Evolutionary conservation across 2,888 invertebrate species (phyloP).

Genomic region (Tenthredo distinguenda): DNA sequence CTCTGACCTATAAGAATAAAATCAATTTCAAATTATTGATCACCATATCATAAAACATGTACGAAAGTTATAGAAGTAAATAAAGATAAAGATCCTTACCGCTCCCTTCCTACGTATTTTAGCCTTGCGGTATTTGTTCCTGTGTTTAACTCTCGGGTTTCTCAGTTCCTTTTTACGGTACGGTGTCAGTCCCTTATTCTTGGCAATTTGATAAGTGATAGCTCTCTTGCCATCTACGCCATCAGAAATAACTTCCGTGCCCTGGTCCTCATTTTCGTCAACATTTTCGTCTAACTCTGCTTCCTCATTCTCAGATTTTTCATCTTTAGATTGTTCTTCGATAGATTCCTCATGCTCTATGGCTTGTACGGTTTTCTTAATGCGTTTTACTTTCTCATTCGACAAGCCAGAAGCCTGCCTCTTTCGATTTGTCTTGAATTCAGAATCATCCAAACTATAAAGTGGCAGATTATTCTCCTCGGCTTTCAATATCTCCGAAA

Average conservation of each 20-base stretch:
- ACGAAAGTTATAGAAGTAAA: neutral
- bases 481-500: slow-evolving; percentile 83
- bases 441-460: slow-evolving; percentile 68
- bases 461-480: slow-evolving; percentile 78
- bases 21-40: slow-evolving; percentile 52
- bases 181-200: slow-evolving; percentile 96
- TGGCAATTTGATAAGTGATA: slow-evolving; percentile 96
- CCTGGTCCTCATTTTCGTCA: slow-evolving; percentile 74
- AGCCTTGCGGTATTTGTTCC: slow-evolving; percentile 95
- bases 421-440: slow-evolving; percentile 66
- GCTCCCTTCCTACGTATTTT: slow-evolving; percentile 96
- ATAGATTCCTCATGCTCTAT: slow-evolving; percentile 57
- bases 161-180: slow-evolving; percentile 94
- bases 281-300: slow-evolving; percentile 72
- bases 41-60: neutral
- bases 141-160: slow-evolving; percentile 97
- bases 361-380: slow-evolving; percentile 60
- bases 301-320: slow-evolving; percentile 54
- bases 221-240: slow-evolving; percentile 83
- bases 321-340: slow-evolving; percentile 51
- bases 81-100: slow-evolving; percentile 78
- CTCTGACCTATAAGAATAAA: slow-evolving; percentile 82
- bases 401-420: slow-evolving; percentile 63
- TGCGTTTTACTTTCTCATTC: slow-evolving; percentile 42
- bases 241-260: slow-evolving; percentile 56